These are phyloP conservation scores for Choloepus didactylus DNA, from an alignment of 2,797 vertebrate species.

Conservation along the genomic window DNA sequence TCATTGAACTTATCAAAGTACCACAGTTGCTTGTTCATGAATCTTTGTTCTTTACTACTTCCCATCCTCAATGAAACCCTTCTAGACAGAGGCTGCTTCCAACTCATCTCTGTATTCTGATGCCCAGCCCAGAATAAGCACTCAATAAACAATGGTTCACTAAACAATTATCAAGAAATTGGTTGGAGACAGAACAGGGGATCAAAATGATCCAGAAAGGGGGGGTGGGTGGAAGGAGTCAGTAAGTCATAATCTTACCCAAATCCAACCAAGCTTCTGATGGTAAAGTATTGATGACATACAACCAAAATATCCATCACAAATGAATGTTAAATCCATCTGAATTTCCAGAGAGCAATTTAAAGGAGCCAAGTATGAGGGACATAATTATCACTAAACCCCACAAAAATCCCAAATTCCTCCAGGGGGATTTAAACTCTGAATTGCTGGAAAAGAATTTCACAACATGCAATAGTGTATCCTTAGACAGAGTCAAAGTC, in stretches of 20 bases:
- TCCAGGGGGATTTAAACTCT: constrained; percentile 56
- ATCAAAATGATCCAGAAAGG: constrained; percentile 48
- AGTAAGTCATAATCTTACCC: constrained; percentile 11
- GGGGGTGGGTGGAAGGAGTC: background rate
- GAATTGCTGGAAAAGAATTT: constrained; percentile 61
- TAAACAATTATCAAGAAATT: constrained; percentile 39
- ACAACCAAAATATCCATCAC: constrained; percentile 14
- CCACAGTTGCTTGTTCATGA: background rate
- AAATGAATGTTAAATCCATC: constrained; percentile 46
- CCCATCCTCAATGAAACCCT: background rate
- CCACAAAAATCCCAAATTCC: constrained; percentile 47
- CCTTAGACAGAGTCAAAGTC: constrained; percentile 38
- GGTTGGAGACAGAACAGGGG: background rate
- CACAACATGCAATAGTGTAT: background rate
- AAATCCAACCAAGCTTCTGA: background rate
- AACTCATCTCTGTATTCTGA: background rate
- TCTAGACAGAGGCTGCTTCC: background rate
- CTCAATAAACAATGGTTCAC: background rate
- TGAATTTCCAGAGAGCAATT: constrained; percentile 64
- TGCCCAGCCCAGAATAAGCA: background rate
- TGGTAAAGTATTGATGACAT: constrained; percentile 33
- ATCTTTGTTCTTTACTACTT: background rate
- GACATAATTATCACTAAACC: constrained; percentile 66
- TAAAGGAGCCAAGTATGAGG: constrained; percentile 51
- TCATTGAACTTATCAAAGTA: background rate